Conservation (phyloP, 1,140 invertebrate genomes). For the Drosophila equinoxialis region DNA sequence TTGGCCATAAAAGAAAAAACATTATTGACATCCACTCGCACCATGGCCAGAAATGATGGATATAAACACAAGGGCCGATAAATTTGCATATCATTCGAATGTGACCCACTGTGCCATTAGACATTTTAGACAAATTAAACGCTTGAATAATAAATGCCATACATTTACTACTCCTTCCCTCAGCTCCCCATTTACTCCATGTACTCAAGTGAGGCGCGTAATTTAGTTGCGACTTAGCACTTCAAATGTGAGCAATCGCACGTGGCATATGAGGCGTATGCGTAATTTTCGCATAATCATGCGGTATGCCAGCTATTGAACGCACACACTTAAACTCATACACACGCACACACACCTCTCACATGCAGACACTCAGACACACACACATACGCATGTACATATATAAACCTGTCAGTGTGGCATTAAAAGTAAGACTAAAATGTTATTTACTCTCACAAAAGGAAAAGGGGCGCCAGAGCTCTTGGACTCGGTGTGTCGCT, state of each 20-base stretch:
- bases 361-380: background rate
- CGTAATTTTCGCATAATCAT: conserved; percentile 79
- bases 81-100: background rate
- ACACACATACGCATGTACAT: conserved; percentile 23
- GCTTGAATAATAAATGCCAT: conserved; percentile 72
- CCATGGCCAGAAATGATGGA: background rate
- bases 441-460: conserved; percentile 64
- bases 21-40: conserved; percentile 4
- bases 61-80: background rate
- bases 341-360: background rate
- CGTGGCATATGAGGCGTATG: conserved; percentile 66
- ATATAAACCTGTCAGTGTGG: conserved; percentile 72
- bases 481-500: conserved; percentile 7
- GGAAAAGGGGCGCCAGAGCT: background rate
- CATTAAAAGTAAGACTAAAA: conserved; percentile 74
- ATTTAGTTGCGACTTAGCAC: conserved; percentile 64
- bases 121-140: conserved; percentile 75
- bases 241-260: conserved; percentile 72
- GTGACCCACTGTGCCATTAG: conserved; percentile 28
- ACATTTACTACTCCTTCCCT: conserved; percentile 46
- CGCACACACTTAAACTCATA: conserved; percentile 38
- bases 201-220: conserved; percentile 29
- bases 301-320: conserved; percentile 64
- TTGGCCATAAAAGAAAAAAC: conserved; percentile 1
- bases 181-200: conserved; percentile 25